Conservation (phyloP, 2,888 invertebrate genomes). For the Mamestra brassicae region DNA sequence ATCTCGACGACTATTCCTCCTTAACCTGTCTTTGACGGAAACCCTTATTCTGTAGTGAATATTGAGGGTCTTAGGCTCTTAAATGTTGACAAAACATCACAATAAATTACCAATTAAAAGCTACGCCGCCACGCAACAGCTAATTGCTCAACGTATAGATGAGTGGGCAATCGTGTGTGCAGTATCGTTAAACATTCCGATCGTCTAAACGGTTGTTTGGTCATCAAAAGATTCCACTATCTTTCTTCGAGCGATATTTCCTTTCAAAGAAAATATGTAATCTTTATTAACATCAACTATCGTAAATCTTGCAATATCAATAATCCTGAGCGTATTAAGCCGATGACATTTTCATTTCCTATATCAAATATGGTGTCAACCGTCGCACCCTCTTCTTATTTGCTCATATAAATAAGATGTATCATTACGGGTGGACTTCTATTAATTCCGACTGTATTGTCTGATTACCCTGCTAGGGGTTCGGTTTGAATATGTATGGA, state of each 20-base stretch:
- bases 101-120: conserved; percentile 60
- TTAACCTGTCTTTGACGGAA: not conserved
- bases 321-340: conserved; percentile 85
- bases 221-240: conserved; percentile 4
- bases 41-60: conserved; percentile 8
- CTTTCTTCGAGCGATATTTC: not conserved
- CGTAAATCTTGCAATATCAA: conserved; percentile 81
- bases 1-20: not conserved
- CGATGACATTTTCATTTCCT: conserved; percentile 90
- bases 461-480: conserved; percentile 52
- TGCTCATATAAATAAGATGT: conserved; percentile 81
- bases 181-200: conserved; percentile 20
- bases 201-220: conserved; percentile 18
- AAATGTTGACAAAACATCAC: conserved; percentile 31
- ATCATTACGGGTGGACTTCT: conserved; percentile 67
- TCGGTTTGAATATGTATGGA: conserved; percentile 49
- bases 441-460: conserved; percentile 63
- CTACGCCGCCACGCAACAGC: conserved; percentile 40
- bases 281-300: conserved; percentile 67
- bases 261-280: conserved; percentile 10
- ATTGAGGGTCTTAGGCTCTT: not conserved
- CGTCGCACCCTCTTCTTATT: conserved; percentile 75
- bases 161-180: conserved; percentile 25
- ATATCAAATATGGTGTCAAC: conserved; percentile 81
- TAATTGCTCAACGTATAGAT: conserved; percentile 31